These are phyloP conservation scores for Camptogramma bilineatum DNA, from an alignment of 2,888 invertebrate genomes.

Conservation along the genomic window DNA sequence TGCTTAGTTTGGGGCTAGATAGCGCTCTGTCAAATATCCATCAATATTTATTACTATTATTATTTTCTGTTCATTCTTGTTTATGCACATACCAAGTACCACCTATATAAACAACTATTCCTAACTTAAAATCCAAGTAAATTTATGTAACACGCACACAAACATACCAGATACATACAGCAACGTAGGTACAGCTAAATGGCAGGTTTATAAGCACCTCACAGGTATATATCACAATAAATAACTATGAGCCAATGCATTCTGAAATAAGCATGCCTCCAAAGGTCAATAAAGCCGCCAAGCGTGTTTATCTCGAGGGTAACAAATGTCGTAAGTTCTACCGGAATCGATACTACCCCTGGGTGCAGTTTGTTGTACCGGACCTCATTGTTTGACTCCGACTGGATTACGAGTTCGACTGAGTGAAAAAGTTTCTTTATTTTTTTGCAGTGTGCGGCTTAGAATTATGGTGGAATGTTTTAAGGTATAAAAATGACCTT, in stretches of 20 bases:
- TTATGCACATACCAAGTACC: too few species aligned
- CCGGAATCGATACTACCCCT: slow-evolving; percentile 59
- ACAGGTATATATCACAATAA: slow-evolving; percentile 17
- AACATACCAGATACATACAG: background rate
- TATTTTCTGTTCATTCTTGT: too few species aligned
- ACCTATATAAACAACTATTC: too few species aligned
- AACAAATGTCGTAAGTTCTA: slow-evolving; percentile 48
- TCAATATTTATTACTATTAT: too few species aligned
- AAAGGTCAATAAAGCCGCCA: slow-evolving; percentile 40
- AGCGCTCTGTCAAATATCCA: too few species aligned
- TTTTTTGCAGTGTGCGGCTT: slow-evolving; percentile 10
- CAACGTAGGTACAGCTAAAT: background rate
- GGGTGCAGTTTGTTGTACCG: slow-evolving; percentile 60
- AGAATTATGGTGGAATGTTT: slow-evolving; percentile 3
- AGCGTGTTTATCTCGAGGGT: slow-evolving; percentile 44
- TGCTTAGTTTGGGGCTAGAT: too few species aligned
- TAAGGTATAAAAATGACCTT: too few species aligned
- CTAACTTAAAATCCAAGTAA: too few species aligned
- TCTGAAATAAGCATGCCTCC: slow-evolving; percentile 36
- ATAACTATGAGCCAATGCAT: slow-evolving; percentile 30
- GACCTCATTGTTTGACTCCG: slow-evolving; percentile 44
- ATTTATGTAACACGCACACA: background rate
- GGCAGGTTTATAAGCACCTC: slow-evolving; percentile 1
- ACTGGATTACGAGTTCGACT: slow-evolving; percentile 36
- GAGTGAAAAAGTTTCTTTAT: slow-evolving; percentile 36